These are phyloP conservation scores for Atherinosoma microstoma DNA, from an alignment of 2,797 vertebrate genomes.

Conservation along the genomic window DNA sequence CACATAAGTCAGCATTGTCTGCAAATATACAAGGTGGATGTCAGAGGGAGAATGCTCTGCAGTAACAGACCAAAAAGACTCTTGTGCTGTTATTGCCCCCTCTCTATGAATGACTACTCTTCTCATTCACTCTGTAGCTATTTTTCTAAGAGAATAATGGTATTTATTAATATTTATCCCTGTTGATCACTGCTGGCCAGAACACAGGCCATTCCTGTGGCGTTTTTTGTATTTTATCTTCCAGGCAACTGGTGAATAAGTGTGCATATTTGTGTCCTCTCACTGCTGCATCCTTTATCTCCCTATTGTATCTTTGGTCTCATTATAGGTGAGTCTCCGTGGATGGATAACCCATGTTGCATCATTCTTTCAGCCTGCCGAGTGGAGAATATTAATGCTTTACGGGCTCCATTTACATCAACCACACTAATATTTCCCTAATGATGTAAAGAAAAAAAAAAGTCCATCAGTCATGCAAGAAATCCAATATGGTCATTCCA, in stretches of 20 bases:
- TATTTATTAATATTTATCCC: slow-evolving; percentile 78
- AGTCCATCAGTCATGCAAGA: neutral
- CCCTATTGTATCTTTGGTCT: slow-evolving; percentile 56
- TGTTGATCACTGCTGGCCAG: slow-evolving; percentile 69
- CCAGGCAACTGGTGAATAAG: slow-evolving; percentile 42
- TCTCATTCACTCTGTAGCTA: slow-evolving; percentile 27
- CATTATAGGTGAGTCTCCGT: slow-evolving; percentile 54
- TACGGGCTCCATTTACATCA: slow-evolving; percentile 37
- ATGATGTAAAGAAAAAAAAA: slow-evolving; percentile 10
- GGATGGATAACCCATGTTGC: slow-evolving; percentile 57
- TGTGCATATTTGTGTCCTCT: slow-evolving; percentile 18
- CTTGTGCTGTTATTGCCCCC: slow-evolving; percentile 32
- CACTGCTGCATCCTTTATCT: slow-evolving; percentile 44
- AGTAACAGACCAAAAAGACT: slow-evolving; percentile 50
- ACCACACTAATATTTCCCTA: slow-evolving; percentile 20
- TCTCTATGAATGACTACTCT: slow-evolving; percentile 8
- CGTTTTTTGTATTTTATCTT: slow-evolving; percentile 59
- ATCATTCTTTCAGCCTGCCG: slow-evolving; percentile 40
- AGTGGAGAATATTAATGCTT: slow-evolving; percentile 37
- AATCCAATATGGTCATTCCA: neutral
- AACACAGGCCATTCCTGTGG: slow-evolving; percentile 53
- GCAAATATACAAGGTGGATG: slow-evolving; percentile 46
- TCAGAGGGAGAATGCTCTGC: slow-evolving; percentile 55
- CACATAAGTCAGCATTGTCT: slow-evolving; percentile 35
- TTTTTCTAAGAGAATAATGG: slow-evolving; percentile 60